Percentiles rank a stretch among this genome's conserved stretches.
These are phyloP conservation scores for Plectrocnemia conspersa DNA, from an alignment of 1,140 invertebrate genomes.

Conservation along the genomic window DNA sequence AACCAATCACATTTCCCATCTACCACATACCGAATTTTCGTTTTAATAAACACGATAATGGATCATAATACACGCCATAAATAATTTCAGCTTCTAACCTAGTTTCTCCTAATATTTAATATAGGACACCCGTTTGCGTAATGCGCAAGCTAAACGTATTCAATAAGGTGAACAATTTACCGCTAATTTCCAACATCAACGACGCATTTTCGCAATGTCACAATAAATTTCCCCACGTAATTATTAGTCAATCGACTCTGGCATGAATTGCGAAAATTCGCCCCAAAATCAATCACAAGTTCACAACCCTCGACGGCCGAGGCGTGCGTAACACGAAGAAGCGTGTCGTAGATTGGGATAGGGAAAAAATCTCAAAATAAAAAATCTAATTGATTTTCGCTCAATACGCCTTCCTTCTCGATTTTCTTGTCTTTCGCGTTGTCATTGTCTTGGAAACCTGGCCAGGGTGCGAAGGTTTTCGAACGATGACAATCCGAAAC, in stretches of 20 bases:
- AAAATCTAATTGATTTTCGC: conserved; percentile 32
- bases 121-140: too few relatives aligned
- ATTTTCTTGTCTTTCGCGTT: conserved; percentile 25
- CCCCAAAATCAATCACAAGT: conserved; percentile 30
- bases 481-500: conserved; percentile 34
- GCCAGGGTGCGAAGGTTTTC: too few relatives aligned
- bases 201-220: neutral
- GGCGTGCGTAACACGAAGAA: conserved; percentile 18
- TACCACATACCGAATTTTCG: too few relatives aligned
- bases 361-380: conserved; percentile 25
- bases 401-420: conserved; percentile 25
- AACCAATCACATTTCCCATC: too few relatives aligned
- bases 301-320: conserved; percentile 20
- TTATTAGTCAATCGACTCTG: conserved; percentile 25
- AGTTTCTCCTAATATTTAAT: too few relatives aligned
- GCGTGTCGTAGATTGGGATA: conserved; percentile 20
- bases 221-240: conserved; percentile 21
- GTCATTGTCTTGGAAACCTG: conserved; percentile 14
- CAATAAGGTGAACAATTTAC: too few relatives aligned
- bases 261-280: conserved; percentile 25
- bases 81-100: too few relatives aligned
- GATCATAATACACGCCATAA: too few relatives aligned
- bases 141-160: too few relatives aligned
- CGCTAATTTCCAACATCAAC: too few relatives aligned
- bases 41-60: too few relatives aligned